phyloP scores from a whole-genome alignment of 2,888 invertebrate genomes.

The Andrena haemorrhoa region DNA sequence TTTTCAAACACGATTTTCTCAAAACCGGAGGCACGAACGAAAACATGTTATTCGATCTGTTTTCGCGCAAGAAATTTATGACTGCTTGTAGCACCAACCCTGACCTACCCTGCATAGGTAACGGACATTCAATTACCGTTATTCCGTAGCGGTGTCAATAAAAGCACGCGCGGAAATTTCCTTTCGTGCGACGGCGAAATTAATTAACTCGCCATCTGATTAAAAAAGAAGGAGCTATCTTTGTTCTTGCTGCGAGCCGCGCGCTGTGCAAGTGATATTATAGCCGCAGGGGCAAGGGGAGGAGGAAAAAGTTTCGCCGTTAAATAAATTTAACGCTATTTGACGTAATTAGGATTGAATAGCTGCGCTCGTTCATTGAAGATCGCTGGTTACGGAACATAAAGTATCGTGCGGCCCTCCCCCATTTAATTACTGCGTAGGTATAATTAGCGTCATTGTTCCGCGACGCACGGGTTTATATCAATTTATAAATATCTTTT shows the following conservation, averaged over 20 bases:
- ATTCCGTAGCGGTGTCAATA: background rate
- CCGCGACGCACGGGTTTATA: slow-evolving; percentile 19
- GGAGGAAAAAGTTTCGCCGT: background rate
- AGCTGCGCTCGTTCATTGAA: slow-evolving; percentile 23
- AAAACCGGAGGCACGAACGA: no score
- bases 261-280: slow-evolving; percentile 5
- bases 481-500: slow-evolving; percentile 52
- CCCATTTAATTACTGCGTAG: slow-evolving; percentile 68
- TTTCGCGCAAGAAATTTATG: background rate
- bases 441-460: slow-evolving; percentile 72
- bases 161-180: background rate
- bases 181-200: background rate
- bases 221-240: background rate
- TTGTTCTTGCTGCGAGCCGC: background rate
- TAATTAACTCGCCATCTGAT: background rate
- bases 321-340: slow-evolving; percentile 12
- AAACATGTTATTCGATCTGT: no score
- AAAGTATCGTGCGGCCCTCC: slow-evolving; percentile 30
- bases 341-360: slow-evolving; percentile 27
- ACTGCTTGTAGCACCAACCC: background rate
- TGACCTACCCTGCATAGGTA: background rate
- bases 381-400: slow-evolving; percentile 38
- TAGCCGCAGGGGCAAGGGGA: background rate
- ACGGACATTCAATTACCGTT: background rate
- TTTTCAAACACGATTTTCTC: no score